These are phyloP conservation scores for Tetragonisca angustula DNA, from an alignment of 2,888 invertebrate genomes.

Conservation along the genomic window DNA sequence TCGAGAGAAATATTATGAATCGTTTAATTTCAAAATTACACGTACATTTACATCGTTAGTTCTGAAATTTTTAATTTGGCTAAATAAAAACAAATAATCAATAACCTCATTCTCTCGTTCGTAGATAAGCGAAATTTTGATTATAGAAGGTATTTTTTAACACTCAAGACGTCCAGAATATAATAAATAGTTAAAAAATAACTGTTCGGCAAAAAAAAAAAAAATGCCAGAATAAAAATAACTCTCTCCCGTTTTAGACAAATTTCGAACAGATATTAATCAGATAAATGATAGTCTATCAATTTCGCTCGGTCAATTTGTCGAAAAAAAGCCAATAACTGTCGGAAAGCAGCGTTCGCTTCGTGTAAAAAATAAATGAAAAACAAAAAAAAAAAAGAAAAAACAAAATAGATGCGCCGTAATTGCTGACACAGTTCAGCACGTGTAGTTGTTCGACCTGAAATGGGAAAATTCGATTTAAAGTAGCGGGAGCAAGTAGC, in stretches of 20 bases:
- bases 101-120: no score
- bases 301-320: background rate
- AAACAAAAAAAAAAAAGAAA: no score
- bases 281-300: background rate
- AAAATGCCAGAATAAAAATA: background rate
- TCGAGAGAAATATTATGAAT: no score
- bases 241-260: background rate
- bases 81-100: no score
- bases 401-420: background rate
- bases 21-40: no score
- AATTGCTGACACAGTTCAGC: background rate
- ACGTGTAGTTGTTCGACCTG: background rate
- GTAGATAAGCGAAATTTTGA: no score
- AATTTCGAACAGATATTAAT: background rate
- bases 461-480: conserved; percentile 8
- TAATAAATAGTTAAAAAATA: background rate
- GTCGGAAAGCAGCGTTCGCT: background rate
- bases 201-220: background rate
- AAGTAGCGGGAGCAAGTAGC: background rate
- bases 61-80: no score
- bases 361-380: background rate
- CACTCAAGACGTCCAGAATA: no score
- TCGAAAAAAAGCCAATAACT: no score
- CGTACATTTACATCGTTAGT: no score
- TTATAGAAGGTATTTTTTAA: no score